Base-by-base conservation (phyloP, 1,140 invertebrate species). In the Nebria ingens region DNA sequence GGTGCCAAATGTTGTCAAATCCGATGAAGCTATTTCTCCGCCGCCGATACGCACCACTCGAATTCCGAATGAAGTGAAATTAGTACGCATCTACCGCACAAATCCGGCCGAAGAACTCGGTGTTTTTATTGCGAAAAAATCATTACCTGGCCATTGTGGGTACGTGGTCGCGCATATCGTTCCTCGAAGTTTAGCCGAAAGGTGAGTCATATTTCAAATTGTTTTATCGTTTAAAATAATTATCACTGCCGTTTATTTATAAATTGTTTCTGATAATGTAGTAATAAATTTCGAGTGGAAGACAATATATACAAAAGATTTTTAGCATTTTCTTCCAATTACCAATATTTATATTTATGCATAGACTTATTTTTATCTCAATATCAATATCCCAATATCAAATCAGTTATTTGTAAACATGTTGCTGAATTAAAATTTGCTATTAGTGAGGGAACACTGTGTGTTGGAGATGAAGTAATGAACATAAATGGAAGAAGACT, bases 81-180 rank as follows among this genome's bases (percentile, higher is more conserved):
- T 86, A 19, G 79, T 90, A 9, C 79, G 83, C 61, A 76, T 92
- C 17, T 68, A 76, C 3, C 84, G 85, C 64, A 78, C 76, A 56
- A 75, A 79, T 56, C 75, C 81, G 1, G 72, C 75, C 25, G 84
- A 87, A 63, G 87, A 87, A 68, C 68, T 93, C 15, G 90, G 90
- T 1, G 88, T 93, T 61, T 87, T 88, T 63, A 90, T 93, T 53
- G 86, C 87, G 1, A 89, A 89, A 67, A 80, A 78, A 60, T 74
- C 80, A 23, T 72, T 78, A 1, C 78, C 80, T 54, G 80, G 85
- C 62, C 82, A 81, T 11, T 77, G 75, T 61, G 87, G 87, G 11
- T 91, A 89, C 68, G 76, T 90, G 60, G 85, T 93, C 2, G 87
- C 87, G n/a, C 84, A 88, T 63, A 83, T 92, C 2, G 85, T 89